phyloP scores from a whole-genome alignment of 1,140 invertebrate species.

The Megalopta genalis region DNA sequence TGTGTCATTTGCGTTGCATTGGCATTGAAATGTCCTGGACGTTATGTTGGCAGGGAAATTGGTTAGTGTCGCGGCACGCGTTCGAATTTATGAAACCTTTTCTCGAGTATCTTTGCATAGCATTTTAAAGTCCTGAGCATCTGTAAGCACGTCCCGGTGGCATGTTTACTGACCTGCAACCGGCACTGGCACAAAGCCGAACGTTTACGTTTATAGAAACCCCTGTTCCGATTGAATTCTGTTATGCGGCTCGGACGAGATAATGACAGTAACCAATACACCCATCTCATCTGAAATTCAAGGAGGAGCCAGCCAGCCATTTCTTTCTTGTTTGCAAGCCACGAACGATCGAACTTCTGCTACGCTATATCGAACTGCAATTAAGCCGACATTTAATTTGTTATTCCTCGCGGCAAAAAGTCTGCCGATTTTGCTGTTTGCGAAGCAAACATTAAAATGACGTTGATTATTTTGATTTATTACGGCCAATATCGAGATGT shows the following conservation, averaged over 20 bases:
- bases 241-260: background rate
- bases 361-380: too few relatives aligned
- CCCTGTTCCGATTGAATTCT: conserved; percentile 19
- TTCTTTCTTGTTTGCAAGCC: too few relatives aligned
- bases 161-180: conserved; percentile 71
- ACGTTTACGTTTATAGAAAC: conserved; percentile 39
- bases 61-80: background rate
- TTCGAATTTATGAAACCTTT: conserved; percentile 51
- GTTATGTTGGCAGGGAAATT: background rate
- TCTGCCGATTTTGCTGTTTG: too few relatives aligned
- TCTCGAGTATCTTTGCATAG: conserved; percentile 65
- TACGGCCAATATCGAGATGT: too few relatives aligned
- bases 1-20: too few relatives aligned
- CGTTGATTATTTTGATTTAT: too few relatives aligned
- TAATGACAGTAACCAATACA: conserved; percentile 12
- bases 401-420: too few relatives aligned
- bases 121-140: conserved; percentile 73
- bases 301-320: background rate
- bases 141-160: conserved; percentile 55
- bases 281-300: background rate
- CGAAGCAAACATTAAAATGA: too few relatives aligned
- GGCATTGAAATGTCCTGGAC: too few relatives aligned
- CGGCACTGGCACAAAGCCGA: conserved; percentile 68
- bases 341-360: too few relatives aligned
- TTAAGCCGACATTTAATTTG: too few relatives aligned